A percentile compares a stretch with the other conserved stretches of the same genome.
Conservation (phyloP, 2,113 vertebrate genomes). For the Ursus arctos region DNA sequence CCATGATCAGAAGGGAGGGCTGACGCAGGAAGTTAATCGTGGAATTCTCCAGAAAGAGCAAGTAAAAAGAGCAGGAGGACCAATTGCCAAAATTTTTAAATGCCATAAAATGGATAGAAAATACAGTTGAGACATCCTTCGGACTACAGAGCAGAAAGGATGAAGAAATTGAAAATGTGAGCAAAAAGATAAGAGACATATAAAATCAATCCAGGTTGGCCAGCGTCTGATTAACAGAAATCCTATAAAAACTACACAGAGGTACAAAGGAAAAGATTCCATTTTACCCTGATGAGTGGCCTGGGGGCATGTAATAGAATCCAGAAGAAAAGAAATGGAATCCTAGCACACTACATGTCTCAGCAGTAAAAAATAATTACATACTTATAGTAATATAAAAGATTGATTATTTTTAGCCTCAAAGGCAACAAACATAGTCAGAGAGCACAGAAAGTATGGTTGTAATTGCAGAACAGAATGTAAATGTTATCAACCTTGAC, state of each 20-base stretch:
- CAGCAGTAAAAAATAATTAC: conserved; percentile 37
- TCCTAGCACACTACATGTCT: not conserved
- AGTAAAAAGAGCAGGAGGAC: not conserved
- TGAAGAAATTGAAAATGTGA: conserved; percentile 22
- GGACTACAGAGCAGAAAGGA: not conserved
- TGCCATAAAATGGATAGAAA: not conserved
- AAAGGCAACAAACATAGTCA: conserved; percentile 47
- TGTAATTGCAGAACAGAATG: conserved; percentile 35
- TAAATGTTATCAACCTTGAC: conserved; percentile 38
- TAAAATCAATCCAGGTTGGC: not conserved
- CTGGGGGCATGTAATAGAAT: not conserved
- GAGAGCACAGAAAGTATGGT: conserved; percentile 4
- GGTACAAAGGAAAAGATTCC: not conserved
- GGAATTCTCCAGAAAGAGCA: not conserved
- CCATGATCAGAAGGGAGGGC: not conserved
- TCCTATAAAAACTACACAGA: conserved; percentile 27
- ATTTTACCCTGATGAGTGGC: conserved; percentile 35
- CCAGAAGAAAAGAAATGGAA: conserved; percentile 21
- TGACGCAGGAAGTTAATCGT: not conserved
- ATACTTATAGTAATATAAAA: conserved; percentile 38
- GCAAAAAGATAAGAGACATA: not conserved
- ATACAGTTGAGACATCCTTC: not conserved
- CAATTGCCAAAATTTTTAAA: not conserved
- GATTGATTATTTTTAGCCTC: conserved; percentile 51
- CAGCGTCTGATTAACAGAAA: conserved; percentile 53